These are phyloP conservation scores for Eremophila alpestris DNA, from an alignment of 2,797 vertebrate genomes.

Conservation along the genomic window DNA sequence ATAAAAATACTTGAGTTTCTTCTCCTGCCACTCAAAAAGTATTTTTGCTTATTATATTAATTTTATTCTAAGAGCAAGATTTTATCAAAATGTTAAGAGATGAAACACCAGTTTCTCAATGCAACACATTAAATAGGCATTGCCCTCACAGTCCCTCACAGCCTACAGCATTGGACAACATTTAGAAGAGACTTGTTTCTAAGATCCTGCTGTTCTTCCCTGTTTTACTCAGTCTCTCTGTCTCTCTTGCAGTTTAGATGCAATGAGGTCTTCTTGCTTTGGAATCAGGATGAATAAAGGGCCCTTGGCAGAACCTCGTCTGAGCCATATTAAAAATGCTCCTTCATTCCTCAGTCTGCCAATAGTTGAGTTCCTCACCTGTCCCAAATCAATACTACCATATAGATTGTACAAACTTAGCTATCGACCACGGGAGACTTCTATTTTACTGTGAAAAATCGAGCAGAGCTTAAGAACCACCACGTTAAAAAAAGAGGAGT, in stretches of 20 bases:
- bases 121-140: slow-evolving; percentile 1
- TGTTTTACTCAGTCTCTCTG: neutral
- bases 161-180: neutral
- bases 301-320: neutral
- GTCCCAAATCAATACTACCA: slow-evolving; percentile 19
- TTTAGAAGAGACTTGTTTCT: neutral
- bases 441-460: neutral
- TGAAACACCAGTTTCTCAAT: slow-evolving; percentile 34
- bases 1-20: neutral
- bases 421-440: neutral
- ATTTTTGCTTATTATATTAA: neutral
- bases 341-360: slow-evolving; percentile 25
- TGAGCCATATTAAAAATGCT: slow-evolving; percentile 31
- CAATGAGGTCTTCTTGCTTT: neutral
- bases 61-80: neutral
- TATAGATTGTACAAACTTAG: slow-evolving; percentile 18
- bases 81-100: slow-evolving; percentile 6
- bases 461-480: neutral
- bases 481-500: neutral
- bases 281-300: neutral
- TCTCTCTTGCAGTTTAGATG: neutral
- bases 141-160: neutral
- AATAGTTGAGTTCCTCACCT: slow-evolving; percentile 18
- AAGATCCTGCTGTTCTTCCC: neutral
- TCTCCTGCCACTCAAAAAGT: neutral